These are phyloP conservation scores for Paramisgurnus dabryanus DNA, from an alignment of 2,113 vertebrate genomes.

Conservation along the genomic window DNA sequence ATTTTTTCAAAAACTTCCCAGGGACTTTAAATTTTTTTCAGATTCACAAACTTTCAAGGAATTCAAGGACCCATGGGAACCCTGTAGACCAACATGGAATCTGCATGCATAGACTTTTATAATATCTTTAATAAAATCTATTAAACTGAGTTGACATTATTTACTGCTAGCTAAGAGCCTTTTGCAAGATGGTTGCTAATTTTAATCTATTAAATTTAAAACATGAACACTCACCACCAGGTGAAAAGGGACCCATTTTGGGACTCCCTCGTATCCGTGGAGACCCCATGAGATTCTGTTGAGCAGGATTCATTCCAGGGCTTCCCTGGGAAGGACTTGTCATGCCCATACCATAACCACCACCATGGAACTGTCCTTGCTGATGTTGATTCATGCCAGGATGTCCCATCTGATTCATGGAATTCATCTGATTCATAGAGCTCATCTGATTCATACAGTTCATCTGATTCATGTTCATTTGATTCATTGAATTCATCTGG, in stretches of 20 bases:
- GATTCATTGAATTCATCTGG: conserved; percentile 55
- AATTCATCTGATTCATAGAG: conserved; percentile 56
- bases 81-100: not conserved
- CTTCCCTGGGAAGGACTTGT: conserved; percentile 88
- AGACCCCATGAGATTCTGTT: conserved; percentile 89
- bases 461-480: conserved; percentile 46
- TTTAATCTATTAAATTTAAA: too few species aligned
- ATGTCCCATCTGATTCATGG: conserved; percentile 69
- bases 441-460: conserved; percentile 61
- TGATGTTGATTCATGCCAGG: conserved; percentile 76
- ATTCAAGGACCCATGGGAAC: too few species aligned
- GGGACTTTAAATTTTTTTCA: too few species aligned
- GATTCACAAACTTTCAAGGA: too few species aligned
- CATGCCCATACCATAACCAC: conserved; percentile 83
- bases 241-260: conserved; percentile 92
- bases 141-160: too few species aligned
- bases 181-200: too few species aligned
- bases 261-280: conserved; percentile 91
- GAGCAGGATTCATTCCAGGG: conserved; percentile 81
- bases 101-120: not conserved
- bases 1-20: too few species aligned
- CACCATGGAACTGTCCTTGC: conserved; percentile 82
- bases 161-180: too few species aligned
- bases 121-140: too few species aligned
- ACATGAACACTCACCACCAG: conserved; percentile 80